Percentiles rank a stretch among this genome's conserved stretches.
Evolutionary conservation across 2,797 vertebrate species (phyloP).

Genomic region (Chloroceryle inda): DNA sequence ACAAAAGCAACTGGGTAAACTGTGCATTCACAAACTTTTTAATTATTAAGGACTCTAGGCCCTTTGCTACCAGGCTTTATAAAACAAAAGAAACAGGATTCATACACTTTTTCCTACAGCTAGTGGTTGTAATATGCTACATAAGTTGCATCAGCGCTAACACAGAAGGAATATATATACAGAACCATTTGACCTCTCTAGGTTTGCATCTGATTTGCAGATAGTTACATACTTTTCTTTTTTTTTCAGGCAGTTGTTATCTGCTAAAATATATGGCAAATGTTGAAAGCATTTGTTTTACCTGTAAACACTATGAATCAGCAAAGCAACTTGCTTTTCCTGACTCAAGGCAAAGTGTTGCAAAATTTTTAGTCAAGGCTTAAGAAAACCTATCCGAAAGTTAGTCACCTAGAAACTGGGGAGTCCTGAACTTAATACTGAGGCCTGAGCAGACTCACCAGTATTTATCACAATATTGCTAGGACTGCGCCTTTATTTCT

Average conservation of each 20-base stretch:
- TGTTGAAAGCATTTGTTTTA: neutral
- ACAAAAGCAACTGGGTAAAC: neutral
- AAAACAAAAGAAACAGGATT: neutral
- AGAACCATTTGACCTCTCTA: neutral
- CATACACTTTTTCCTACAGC: neutral
- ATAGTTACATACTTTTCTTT: neutral
- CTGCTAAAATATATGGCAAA: neutral
- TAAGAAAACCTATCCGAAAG: neutral
- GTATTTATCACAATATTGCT: neutral
- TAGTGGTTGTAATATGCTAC: neutral
- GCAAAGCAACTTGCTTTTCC: slow-evolving; percentile 1
- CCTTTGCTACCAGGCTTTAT: slow-evolving; percentile 1
- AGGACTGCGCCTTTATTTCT: neutral
- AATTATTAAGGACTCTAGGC: neutral
- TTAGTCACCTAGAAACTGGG: neutral
- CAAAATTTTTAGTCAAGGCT: neutral
- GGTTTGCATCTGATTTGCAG: slow-evolving; percentile 11
- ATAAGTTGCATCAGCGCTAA: neutral
- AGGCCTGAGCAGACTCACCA: neutral
- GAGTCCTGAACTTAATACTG: neutral
- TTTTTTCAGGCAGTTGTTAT: slow-evolving; percentile 18
- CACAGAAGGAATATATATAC: neutral
- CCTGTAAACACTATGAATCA: slow-evolving; percentile 31
- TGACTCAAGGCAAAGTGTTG: neutral
- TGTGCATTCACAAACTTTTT: neutral